These are phyloP conservation scores for Limonius californicus DNA, from an alignment of 1,140 invertebrate species.

Conservation along the genomic window DNA sequence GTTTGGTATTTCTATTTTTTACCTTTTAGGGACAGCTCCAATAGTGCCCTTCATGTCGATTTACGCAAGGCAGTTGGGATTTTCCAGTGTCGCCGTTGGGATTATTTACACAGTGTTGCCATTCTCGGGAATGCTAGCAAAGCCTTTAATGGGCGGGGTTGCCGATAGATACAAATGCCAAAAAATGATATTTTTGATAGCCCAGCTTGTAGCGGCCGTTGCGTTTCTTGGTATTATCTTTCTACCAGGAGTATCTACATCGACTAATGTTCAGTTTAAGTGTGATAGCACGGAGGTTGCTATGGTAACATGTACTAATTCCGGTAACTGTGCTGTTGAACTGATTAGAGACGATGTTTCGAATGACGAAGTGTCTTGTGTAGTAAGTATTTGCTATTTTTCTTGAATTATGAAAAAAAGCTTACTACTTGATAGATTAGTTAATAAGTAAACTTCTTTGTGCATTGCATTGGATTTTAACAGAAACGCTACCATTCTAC, in stretches of 20 bases:
- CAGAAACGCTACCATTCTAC: too few relatives aligned
- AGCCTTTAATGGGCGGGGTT: conserved; percentile 73
- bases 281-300: conserved; percentile 52
- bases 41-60: conserved; percentile 78
- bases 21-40: conserved; percentile 76
- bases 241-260: background rate
- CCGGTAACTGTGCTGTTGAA: conserved; percentile 23
- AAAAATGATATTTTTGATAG: conserved; percentile 70
- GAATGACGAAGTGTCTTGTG: conserved; percentile 15
- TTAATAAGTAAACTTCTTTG: too few relatives aligned
- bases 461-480: too few relatives aligned
- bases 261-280: conserved; percentile 47
- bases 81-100: conserved; percentile 71
- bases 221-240: background rate
- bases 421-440: too few relatives aligned
- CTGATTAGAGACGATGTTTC: conserved; percentile 17
- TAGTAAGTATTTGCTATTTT: background rate
- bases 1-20: too few relatives aligned
- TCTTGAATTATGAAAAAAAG: too few relatives aligned
- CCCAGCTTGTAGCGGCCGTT: conserved; percentile 49
- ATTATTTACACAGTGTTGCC: conserved; percentile 75
- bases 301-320: conserved; percentile 49
- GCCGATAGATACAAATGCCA: conserved; percentile 75
- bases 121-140: conserved; percentile 73
- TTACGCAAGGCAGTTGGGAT: conserved; percentile 78